Base-by-base conservation (phyloP, 2,113 vertebrate species). In the Spea multiplicata region DNA sequence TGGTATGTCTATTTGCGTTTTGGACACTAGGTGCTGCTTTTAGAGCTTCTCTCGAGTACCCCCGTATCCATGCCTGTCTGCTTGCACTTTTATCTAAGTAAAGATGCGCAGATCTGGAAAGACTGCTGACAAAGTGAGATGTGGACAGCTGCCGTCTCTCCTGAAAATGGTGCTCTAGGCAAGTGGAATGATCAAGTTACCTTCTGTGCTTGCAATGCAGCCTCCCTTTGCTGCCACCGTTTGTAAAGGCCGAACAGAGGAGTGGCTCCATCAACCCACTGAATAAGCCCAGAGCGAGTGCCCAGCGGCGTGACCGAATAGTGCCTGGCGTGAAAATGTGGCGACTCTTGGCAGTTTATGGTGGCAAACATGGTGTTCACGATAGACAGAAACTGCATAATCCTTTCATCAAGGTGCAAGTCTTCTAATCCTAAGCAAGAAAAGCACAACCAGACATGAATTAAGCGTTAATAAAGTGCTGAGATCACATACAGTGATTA, bases 281-380 rank as follows among this genome's bases (percentile, higher is more conserved):
- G 97, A 85, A 99, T 99, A 30, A 99, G 91, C 8, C 97, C 97
- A 0, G 97, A 99, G 0, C 97, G 88, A 0, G 97, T 98, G n/a
- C 97, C 97, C 4, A 99, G 89, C 0, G 97, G 97, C 0, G 97
- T 99, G 82, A 99, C 97, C 0, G 97, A 99, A 85, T 99, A 99
- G 87, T 99, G 97, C 44, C 97, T 89, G 0, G 97, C 97, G 0
- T 96, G 97, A 88, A 99, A 99, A 66, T 89, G 93, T 0, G 97
- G 97, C 4, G 93, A 94, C 89, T 98, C 97, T 75, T 98, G 95
- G 71, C 96, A 95, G 90, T 99, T 98, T 45, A 98, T 95, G 9
- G 97, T 99, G 67, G 96, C 97, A 87, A 99, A 99, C 97, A 99
- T 99, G 13, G 96, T 99, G 88, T 99, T 99, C 82, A 99, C 97